Evolutionary conservation across 2,797 vertebrate species (phyloP).

Genomic region (Coluber constrictor): DNA sequence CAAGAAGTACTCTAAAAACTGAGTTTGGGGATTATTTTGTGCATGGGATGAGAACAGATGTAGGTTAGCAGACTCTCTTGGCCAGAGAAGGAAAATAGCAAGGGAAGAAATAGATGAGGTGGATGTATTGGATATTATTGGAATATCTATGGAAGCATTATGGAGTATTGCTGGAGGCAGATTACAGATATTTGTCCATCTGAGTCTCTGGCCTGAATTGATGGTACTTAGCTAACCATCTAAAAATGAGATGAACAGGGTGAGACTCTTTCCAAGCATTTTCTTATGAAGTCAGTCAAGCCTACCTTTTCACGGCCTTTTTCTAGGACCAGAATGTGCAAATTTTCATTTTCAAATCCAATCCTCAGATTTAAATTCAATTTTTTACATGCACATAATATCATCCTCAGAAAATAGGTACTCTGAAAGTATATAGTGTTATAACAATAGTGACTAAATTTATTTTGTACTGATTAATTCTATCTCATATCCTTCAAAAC

Average conservation of each 20-base stretch:
- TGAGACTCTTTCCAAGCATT: not conserved
- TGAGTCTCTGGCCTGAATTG: not conserved
- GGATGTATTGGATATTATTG: not conserved
- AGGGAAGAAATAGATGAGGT: not conserved
- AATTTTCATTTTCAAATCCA: not conserved
- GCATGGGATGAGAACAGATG: not conserved
- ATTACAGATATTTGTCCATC: not conserved
- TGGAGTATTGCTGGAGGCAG: not conserved
- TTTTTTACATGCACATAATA: not conserved
- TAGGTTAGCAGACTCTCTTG: not conserved
- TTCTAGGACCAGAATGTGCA: not conserved
- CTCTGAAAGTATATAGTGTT: not conserved
- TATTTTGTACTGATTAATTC: conserved; percentile 10
- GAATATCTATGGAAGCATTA: not conserved
- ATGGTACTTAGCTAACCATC: not conserved
- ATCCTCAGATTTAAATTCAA: not conserved
- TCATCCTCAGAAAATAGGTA: not conserved
- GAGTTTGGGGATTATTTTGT: not conserved
- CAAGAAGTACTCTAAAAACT: not conserved
- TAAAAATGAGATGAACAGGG: not conserved
- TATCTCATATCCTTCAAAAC: conserved; percentile 28
- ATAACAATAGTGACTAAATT: not conserved
- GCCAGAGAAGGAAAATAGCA: not conserved
- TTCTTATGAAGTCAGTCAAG: not conserved
- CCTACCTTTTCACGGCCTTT: not conserved